phyloP scores from a whole-genome alignment of 2,113 vertebrate genomes.

The Elephas maximus region DNA sequence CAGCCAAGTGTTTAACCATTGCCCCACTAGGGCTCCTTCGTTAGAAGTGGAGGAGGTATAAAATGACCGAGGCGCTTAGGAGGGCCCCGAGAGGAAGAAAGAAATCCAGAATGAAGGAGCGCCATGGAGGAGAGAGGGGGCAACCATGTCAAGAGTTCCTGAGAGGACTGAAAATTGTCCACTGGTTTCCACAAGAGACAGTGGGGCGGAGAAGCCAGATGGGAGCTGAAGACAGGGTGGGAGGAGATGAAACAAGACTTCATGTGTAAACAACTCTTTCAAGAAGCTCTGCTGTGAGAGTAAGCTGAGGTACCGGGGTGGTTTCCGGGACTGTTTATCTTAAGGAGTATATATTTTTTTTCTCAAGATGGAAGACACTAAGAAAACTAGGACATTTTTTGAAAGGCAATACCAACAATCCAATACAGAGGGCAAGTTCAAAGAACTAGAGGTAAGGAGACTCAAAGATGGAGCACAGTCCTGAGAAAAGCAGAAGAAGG shows the following conservation, averaged over 20 bases:
- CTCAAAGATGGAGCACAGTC: not conserved
- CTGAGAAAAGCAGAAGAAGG: not conserved
- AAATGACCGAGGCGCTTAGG: not conserved
- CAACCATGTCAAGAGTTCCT: not conserved
- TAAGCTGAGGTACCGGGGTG: fast-evolving
- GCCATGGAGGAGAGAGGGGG: not conserved
- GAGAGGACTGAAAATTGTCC: not conserved
- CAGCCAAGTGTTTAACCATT: too few relatives aligned
- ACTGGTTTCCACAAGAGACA: not conserved
- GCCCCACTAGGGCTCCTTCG: not conserved
- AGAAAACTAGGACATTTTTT: not conserved
- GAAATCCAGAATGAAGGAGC: not conserved
- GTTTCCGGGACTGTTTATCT: not conserved
- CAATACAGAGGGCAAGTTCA: not conserved
- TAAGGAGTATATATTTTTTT: not conserved
- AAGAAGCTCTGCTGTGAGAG: not conserved
- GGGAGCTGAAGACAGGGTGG: not conserved
- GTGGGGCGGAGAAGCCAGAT: too few relatives aligned
- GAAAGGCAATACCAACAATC: not conserved
- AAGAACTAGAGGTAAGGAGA: too few relatives aligned
- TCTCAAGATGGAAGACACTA: not conserved
- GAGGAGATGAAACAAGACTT: not conserved
- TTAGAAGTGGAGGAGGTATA: not conserved
- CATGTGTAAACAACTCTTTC: not conserved
- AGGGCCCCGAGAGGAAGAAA: fast-evolving